Conservation (phyloP, 2,797 vertebrate species). For the Zenarchopterus dispar region DNA sequence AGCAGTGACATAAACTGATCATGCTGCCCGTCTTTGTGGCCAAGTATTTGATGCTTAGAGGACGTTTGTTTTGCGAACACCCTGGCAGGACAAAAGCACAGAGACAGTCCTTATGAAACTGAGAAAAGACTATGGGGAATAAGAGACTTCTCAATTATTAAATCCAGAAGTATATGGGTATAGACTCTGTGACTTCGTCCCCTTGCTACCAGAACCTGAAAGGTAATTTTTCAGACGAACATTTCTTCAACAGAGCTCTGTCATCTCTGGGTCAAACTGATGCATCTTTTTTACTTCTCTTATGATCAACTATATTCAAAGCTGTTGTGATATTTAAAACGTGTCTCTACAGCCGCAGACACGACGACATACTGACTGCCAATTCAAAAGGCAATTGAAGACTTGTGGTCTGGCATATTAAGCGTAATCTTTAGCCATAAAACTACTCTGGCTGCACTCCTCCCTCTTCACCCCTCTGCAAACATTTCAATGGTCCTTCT, state of each 20-base stretch:
- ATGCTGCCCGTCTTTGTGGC: no score
- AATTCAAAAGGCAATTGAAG: conserved; percentile 30
- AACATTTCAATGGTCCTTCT: conserved; percentile 32
- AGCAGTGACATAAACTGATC: no score
- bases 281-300: not conserved
- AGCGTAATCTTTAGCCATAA: conserved; percentile 16
- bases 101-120: no score
- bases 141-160: no score
- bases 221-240: not conserved
- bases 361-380: conserved; percentile 12
- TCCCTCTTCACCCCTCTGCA: conserved; percentile 16
- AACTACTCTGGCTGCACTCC: conserved; percentile 6
- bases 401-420: conserved; percentile 10
- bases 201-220: not conserved
- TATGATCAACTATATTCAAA: not conserved
- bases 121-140: no score
- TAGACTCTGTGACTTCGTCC: no score
- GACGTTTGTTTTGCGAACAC: no score
- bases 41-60: no score
- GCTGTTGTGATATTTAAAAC: not conserved
- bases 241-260: not conserved
- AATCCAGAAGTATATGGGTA: no score
- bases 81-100: no score
- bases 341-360: not conserved
- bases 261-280: not conserved